Conservation (phyloP, 53 echinoderm and acorn worm species). For the Arbacia lixula region DNA sequence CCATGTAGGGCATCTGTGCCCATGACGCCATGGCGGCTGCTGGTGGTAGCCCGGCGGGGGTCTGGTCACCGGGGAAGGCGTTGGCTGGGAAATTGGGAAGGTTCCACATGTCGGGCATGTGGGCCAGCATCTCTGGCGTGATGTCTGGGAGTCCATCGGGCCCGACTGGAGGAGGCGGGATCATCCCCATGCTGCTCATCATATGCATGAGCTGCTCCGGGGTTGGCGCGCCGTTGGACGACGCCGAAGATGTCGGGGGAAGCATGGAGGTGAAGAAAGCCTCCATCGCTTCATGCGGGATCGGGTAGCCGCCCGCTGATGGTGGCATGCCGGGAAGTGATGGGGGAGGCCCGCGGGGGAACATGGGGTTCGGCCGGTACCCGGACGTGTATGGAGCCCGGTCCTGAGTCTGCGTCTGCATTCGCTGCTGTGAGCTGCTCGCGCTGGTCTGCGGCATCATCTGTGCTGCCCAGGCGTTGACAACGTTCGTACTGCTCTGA, state of each 20-base stretch:
- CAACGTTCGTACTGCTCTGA: constrained; percentile 45
- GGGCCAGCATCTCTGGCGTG: constrained; percentile 31
- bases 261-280: constrained; percentile 11
- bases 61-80: no score
- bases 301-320: background rate
- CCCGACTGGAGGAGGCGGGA: constrained; percentile 52
- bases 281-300: constrained; percentile 11
- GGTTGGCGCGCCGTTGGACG: background rate
- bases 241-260: constrained; percentile 5
- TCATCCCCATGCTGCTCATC: constrained; percentile 67
- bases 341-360: constrained; percentile 14
- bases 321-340: constrained; percentile 38
- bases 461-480: constrained; percentile 54
- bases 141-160: constrained; percentile 39
- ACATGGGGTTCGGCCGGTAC: constrained; percentile 25
- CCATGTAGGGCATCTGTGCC: constrained; percentile 37
- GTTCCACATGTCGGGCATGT: constrained; percentile 2
- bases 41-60: constrained; percentile 2
- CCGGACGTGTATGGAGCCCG: background rate
- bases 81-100: constrained; percentile 19
- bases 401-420: background rate
- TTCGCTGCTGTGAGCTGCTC: background rate
- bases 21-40: background rate
- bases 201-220: constrained; percentile 64
- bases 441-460: constrained; percentile 32